Evolutionary conservation across 2,888 invertebrate genomes (phyloP).

Genomic region (Acronicta leporina): DNA sequence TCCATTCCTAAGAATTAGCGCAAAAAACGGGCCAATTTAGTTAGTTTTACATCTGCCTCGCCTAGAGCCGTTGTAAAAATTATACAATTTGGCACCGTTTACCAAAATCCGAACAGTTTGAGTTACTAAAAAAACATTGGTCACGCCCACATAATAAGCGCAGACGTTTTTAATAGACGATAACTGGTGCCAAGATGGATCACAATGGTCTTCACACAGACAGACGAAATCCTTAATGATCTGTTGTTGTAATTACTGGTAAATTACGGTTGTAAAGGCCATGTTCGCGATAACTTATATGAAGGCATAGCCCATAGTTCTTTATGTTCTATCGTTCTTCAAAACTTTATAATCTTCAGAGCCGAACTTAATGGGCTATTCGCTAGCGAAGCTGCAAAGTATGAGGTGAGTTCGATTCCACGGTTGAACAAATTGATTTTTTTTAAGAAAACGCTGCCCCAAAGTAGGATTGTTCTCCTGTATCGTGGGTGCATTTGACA

Average conservation of each 20-base stretch:
- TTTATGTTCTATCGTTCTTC: too few species aligned
- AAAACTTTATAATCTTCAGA: too few species aligned
- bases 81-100: constrained; percentile 70
- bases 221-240: constrained; percentile 65
- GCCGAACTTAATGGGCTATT: too few species aligned
- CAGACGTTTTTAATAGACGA: constrained; percentile 71
- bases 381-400: too few species aligned
- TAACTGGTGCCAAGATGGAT: constrained; percentile 73
- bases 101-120: constrained; percentile 66
- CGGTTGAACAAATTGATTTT: too few species aligned
- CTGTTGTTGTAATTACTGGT: constrained; percentile 70
- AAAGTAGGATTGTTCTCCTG: too few species aligned
- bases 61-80: constrained; percentile 50
- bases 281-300: constrained; percentile 25
- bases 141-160: constrained; percentile 74
- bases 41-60: constrained; percentile 10
- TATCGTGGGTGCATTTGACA: too few species aligned
- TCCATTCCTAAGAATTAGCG: constrained; percentile 8
- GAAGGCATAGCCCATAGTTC: constrained; percentile 35
- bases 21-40: constrained; percentile 27
- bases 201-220: constrained; percentile 65
- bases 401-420: too few species aligned
- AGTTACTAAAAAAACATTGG: constrained; percentile 54
- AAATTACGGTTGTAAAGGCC: constrained; percentile 66
- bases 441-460: too few species aligned